phyloP scores from a whole-genome alignment of 2,113 vertebrate genomes.

The Proterorhinus semilunaris region DNA sequence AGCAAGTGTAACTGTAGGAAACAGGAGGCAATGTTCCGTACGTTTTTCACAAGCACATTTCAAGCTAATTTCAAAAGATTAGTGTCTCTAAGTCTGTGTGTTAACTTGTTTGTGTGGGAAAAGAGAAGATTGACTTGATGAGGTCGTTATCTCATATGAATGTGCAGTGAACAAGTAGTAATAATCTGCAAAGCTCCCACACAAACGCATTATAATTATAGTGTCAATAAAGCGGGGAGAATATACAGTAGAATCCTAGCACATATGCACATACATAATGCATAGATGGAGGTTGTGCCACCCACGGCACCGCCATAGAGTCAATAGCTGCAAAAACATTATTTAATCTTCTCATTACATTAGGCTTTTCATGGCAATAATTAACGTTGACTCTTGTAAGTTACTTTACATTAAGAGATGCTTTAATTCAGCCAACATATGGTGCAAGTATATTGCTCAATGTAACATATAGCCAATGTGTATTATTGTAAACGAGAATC shows the following conservation, averaged over 20 bases:
- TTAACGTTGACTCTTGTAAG: slow-evolving; percentile 26
- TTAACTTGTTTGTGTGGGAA: slow-evolving; percentile 14
- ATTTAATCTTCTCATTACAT: slow-evolving; percentile 29
- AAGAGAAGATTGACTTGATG: slow-evolving; percentile 22
- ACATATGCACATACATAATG: slow-evolving; percentile 13
- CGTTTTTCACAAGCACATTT: slow-evolving; percentile 30
- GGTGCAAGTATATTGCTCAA: slow-evolving; percentile 26
- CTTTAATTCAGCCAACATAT: slow-evolving; percentile 26
- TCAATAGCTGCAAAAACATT: slow-evolving; percentile 13
- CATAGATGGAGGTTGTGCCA: slow-evolving; percentile 22
- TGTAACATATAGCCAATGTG: slow-evolving; percentile 2
- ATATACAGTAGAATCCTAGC: not conserved
- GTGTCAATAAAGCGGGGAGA: not conserved
- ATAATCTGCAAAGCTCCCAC: slow-evolving; percentile 29
- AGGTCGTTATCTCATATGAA: slow-evolving; percentile 20
- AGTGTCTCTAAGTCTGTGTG: slow-evolving; percentile 36
- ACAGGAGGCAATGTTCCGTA: slow-evolving; percentile 67
- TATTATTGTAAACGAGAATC: not conserved
- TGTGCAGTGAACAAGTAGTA: slow-evolving; percentile 5
- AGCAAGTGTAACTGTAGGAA: not conserved
- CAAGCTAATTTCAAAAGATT: slow-evolving; percentile 54
- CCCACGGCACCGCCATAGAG: slow-evolving; percentile 26
- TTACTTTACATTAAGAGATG: slow-evolving; percentile 1
- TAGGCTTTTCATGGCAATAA: slow-evolving; percentile 22
- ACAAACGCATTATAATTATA: slow-evolving; percentile 3